Evolutionary conservation across 2,888 invertebrate species (phyloP).

Genomic region (Phyto melanocephala): DNA sequence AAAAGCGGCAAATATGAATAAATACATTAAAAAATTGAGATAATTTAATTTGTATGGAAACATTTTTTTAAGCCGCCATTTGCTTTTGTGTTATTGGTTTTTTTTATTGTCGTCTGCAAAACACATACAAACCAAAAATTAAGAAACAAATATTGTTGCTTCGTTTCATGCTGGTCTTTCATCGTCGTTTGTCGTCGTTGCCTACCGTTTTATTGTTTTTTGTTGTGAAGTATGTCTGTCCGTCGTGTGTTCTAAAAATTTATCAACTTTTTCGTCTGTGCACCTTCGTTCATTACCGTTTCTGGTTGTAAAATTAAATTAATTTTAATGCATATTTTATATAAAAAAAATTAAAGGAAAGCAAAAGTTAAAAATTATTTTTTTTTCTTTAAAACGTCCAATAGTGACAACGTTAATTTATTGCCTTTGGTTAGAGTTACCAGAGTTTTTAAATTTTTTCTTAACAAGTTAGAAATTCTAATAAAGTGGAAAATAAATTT

Average conservation of each 20-base stretch:
- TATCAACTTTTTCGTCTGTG: slow-evolving; percentile 44
- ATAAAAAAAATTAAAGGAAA: slow-evolving; percentile 20
- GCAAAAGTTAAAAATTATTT: slow-evolving; percentile 7
- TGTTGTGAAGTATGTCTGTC: slow-evolving; percentile 34
- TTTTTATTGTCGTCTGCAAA: slow-evolving; percentile 6
- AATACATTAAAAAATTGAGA: too few species aligned
- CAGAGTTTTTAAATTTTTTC: slow-evolving; percentile 12
- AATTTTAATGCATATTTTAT: slow-evolving; percentile 1
- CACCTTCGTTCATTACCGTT: slow-evolving; percentile 40
- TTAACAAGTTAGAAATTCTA: background rate
- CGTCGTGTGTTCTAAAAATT: slow-evolving; percentile 38
- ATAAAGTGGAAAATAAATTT: background rate
- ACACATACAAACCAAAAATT: slow-evolving; percentile 16
- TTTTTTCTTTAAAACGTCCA: background rate
- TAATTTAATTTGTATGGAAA: background rate
- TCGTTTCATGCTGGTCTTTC: slow-evolving; percentile 46
- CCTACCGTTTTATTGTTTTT: slow-evolving; percentile 42
- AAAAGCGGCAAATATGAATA: background rate
- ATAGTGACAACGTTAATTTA: background rate
- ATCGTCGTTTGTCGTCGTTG: slow-evolving; percentile 57
- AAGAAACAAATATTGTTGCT: slow-evolving; percentile 44
- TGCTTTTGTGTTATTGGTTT: slow-evolving; percentile 42
- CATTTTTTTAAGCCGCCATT: slow-evolving; percentile 49
- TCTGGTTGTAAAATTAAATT: background rate
- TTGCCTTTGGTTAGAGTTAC: slow-evolving; percentile 27